These are phyloP conservation scores for Steromphala cineraria DNA, from an alignment of 2,888 invertebrate genomes.

Conservation along the genomic window DNA sequence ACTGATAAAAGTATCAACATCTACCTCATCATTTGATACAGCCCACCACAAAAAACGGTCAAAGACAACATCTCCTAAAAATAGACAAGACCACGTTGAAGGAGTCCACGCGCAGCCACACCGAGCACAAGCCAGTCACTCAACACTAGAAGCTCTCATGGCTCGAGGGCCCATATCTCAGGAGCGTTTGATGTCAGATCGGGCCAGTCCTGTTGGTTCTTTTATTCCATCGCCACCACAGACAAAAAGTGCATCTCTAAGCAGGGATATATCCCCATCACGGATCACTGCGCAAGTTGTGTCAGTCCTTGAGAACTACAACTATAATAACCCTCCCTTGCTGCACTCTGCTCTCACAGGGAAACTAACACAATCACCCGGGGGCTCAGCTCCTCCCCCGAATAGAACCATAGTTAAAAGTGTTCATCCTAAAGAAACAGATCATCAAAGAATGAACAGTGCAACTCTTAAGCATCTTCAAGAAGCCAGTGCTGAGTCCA, in stretches of 20 bases:
- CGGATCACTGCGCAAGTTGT: constrained; percentile 43
- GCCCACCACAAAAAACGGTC: neutral
- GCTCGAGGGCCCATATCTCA: neutral
- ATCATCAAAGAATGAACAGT: neutral
- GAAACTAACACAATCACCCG: constrained; percentile 9
- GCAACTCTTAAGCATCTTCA: neutral
- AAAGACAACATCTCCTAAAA: neutral
- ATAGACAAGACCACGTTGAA: neutral
- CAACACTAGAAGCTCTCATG: constrained; percentile 14
- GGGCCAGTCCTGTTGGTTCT: neutral
- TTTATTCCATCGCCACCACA: neutral
- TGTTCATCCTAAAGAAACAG: neutral
- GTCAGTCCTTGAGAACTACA: constrained; percentile 32
- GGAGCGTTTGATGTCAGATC: neutral
- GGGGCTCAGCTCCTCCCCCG: neutral
- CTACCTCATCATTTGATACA: neutral
- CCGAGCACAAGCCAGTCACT: constrained; percentile 7
- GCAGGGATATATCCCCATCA: constrained; percentile 43
- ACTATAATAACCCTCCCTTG: neutral
- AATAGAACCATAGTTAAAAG: neutral
- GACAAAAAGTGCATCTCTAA: constrained; percentile 42
- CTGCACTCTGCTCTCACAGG: constrained; percentile 24
- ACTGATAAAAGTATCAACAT: neutral
- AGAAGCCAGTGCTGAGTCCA: neutral
- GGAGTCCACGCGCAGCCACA: neutral